Evolutionary conservation across 2,797 vertebrate species (phyloP), one percentile per base, ranked within the genome.

Genomic region (Scolopax rusticola): DNA sequence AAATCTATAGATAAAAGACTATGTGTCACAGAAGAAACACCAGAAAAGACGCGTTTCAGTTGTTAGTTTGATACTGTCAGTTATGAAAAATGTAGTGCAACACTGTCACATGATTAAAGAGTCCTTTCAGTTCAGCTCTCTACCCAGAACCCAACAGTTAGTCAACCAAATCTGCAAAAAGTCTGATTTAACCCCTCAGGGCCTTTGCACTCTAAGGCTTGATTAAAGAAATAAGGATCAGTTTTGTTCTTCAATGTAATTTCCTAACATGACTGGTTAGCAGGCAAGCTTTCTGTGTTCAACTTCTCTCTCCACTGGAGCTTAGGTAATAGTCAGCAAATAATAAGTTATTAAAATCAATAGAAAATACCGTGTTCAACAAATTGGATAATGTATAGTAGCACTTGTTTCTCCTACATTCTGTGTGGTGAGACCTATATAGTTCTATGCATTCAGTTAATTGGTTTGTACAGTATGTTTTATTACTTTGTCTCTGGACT

Each of bases 281-380:
- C 61, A 65, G 59, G 28, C 76, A 92, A 92, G 70, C 17, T 92
- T 95, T 90, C 68, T 76, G 73, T 84, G 63, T 92, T 94, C 94
- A 95, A 91, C 85, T 96, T 96, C 87, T 93, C 64, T 65, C 78
- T 96, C 95, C 87, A 87, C 14, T 69, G 80, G 67, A 89, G 67
- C 38, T 90, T 85, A 80, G 81, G 86, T 85, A 94, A 95, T 78
- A 94, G 95, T 75, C 93, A 93, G 87, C 61, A 94, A 93, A 93
- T 88, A 94, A 63, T 38, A 86, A 94, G 86, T 54, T 96, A 68
- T 81, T 96, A 83, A 96, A 96, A 97, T 97, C 95, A 93, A 95
- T 94, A 88, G 91, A 93, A 89, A 88, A 95, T 84, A 91, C 38
- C 80, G 36, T 61, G 81, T 96, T 96, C 81, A 94, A 94, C 95